These are phyloP conservation scores for Coryphaenoides rupestris DNA, from an alignment of 2,113 vertebrate species.

Conservation along the genomic window DNA sequence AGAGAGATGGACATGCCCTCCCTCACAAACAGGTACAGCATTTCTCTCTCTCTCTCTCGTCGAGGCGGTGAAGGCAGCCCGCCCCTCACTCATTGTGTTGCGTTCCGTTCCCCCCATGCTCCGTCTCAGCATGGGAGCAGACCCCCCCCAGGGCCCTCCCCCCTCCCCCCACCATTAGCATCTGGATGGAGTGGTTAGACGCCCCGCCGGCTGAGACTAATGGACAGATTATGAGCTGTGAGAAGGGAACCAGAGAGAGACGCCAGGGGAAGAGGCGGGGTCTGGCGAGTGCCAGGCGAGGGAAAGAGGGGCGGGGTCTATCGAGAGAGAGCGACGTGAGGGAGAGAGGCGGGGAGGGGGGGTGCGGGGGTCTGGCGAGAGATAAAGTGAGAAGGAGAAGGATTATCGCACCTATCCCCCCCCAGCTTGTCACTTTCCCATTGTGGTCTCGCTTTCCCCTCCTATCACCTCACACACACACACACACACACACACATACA, in stretches of 20 bases:
- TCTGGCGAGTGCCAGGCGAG: too few relatives aligned
- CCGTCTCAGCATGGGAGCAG: constrained; percentile 49
- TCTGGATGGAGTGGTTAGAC: constrained; percentile 50
- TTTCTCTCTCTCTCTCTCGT: not conserved
- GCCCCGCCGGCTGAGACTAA: constrained; percentile 49
- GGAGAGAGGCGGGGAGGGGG: constrained; percentile 3
- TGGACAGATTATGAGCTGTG: constrained; percentile 51
- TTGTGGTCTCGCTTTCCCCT: not conserved
- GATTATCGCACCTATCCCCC: constrained; percentile 51
- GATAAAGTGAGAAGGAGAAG: constrained; percentile 5
- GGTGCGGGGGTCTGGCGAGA: not conserved
- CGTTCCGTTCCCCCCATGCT: constrained; percentile 38
- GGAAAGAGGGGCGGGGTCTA: too few relatives aligned
- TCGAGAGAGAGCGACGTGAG: not conserved
- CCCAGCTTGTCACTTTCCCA: constrained; percentile 31
- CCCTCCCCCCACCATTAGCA: constrained; percentile 28
- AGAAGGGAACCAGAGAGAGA: not conserved
- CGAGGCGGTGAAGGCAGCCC: not conserved
- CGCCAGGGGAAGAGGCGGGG: constrained; percentile 1
- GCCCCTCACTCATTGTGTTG: constrained; percentile 42
- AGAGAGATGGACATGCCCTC: constrained; percentile 14
- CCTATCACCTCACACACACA: not conserved
- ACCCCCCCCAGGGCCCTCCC: constrained; percentile 9
- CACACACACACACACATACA: not conserved
- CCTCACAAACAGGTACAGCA: not conserved